Conservation (phyloP, 2,113 vertebrate species). For the Henicopernis longicauda region DNA sequence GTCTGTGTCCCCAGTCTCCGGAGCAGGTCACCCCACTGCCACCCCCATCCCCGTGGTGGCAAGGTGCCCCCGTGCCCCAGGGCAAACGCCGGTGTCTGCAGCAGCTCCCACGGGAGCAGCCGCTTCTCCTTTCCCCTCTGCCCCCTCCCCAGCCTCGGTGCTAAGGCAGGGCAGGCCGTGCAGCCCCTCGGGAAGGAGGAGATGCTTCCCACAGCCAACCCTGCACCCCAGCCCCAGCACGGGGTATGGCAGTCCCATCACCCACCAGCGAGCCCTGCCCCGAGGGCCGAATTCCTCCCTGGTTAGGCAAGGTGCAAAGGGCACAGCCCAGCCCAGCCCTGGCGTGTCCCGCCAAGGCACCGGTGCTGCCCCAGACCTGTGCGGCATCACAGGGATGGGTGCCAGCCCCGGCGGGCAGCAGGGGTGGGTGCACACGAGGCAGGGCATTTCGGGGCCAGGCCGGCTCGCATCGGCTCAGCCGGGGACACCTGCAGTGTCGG, state of each 20-base stretch:
- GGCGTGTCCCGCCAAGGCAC: background rate
- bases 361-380: background rate
- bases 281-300: background rate
- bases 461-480: background rate
- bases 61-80: background rate
- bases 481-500: background rate
- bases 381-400: background rate
- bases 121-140: background rate
- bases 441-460: background rate
- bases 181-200: background rate
- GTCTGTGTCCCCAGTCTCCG: background rate
- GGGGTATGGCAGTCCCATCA: too few relatives aligned
- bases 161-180: background rate
- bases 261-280: background rate
- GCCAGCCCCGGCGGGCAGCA: background rate
- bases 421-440: rapidly evolving
- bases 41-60: background rate
- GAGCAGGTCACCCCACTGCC: background rate
- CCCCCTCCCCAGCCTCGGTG: background rate
- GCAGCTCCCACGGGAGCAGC: background rate
- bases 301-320: background rate
- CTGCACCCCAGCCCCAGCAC: background rate
- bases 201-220: too few relatives aligned
- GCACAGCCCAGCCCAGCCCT: background rate
- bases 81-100: background rate